These are phyloP conservation scores for Oreonectes daqikongensis DNA, from an alignment of 2,797 vertebrate genomes.

Conservation along the genomic window DNA sequence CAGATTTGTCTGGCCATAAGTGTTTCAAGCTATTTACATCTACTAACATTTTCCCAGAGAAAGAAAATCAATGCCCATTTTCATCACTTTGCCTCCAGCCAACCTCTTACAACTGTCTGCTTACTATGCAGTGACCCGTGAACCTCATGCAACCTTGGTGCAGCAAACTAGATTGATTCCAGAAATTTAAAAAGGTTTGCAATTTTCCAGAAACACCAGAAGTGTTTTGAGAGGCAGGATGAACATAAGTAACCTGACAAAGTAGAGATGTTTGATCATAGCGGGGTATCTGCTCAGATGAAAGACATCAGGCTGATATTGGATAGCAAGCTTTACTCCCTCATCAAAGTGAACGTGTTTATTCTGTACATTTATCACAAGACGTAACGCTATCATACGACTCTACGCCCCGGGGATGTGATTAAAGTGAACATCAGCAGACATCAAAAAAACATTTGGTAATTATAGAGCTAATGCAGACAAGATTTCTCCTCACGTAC, in stretches of 20 bases:
- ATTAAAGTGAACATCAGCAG: constrained; percentile 59
- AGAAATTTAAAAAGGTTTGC: constrained; percentile 30
- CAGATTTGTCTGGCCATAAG: not conserved
- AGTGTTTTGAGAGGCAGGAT: constrained; percentile 49
- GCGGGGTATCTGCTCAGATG: constrained; percentile 30
- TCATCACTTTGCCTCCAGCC: constrained; percentile 62
- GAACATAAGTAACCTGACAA: constrained; percentile 35
- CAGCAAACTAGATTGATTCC: constrained; percentile 36
- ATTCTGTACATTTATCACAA: constrained; percentile 54
- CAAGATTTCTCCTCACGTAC: not conserved
- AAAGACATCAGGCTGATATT: constrained; percentile 28
- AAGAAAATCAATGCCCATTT: constrained; percentile 71
- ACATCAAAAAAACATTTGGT: constrained; percentile 12
- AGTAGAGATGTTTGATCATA: constrained; percentile 46
- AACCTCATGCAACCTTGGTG: constrained; percentile 48
- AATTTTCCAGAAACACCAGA: constrained; percentile 36
- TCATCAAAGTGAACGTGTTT: constrained; percentile 61
- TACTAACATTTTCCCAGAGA: constrained; percentile 46
- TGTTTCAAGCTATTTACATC: constrained; percentile 64
- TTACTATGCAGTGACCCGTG: constrained; percentile 55
- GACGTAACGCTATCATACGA: constrained; percentile 47
- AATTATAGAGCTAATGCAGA: constrained; percentile 8
- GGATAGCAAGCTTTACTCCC: constrained; percentile 43
- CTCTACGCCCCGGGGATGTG: constrained; percentile 57
- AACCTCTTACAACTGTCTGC: constrained; percentile 54